These are phyloP conservation scores for Aphrophora alni DNA, from an alignment of 2,888 invertebrate genomes.

Conservation along the genomic window DNA sequence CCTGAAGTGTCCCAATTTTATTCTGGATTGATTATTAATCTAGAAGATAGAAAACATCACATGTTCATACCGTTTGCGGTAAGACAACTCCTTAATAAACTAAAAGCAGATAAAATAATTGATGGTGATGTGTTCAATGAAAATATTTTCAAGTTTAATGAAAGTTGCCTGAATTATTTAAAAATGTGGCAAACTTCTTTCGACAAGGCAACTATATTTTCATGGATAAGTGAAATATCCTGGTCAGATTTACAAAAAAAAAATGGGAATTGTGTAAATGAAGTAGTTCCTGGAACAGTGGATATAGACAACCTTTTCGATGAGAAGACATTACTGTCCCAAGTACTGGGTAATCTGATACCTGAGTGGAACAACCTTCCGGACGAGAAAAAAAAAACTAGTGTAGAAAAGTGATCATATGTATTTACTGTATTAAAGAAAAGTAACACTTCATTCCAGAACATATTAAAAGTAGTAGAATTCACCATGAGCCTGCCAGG, in stretches of 20 bases:
- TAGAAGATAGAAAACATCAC: neutral
- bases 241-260: neutral
- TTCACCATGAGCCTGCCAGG: neutral
- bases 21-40: neutral
- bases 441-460: neutral
- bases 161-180: neutral
- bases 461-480: neutral
- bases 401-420: too few relatives aligned
- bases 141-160: neutral
- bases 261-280: too few relatives aligned
- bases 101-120: neutral
- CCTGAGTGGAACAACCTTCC: too few relatives aligned
- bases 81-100: neutral
- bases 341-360: too few relatives aligned
- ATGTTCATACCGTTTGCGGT: neutral
- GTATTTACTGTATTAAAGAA: too few relatives aligned
- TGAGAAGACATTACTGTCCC: too few relatives aligned
- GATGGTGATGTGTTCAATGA: neutral
- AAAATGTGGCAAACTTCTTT: neutral
- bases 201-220: too few relatives aligned
- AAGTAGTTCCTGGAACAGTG: too few relatives aligned
- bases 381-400: too few relatives aligned
- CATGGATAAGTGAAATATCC: neutral
- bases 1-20: too few relatives aligned
- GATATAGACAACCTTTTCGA: too few relatives aligned